Evolutionary conservation across 2,888 invertebrate species (phyloP), one percentile per base, ranked within the genome.

Genomic region (Nephrotoma guestfalica): DNA sequence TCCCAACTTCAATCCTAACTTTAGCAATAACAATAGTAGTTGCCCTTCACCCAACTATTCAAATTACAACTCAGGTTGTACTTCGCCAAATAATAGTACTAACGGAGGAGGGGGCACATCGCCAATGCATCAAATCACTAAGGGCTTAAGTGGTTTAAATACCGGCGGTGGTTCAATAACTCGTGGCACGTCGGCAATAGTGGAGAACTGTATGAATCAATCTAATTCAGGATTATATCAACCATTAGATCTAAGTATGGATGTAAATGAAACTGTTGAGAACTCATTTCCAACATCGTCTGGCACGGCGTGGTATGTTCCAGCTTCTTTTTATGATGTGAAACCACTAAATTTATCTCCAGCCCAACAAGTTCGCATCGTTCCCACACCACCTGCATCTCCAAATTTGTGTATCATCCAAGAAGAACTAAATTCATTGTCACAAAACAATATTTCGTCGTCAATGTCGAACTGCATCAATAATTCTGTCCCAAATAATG

Each of bases 141-240:
- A 91, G 92, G 96, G 96, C 9, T 93, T 96, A 5, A 96, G 96
- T 89, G 95, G 94, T 71, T 91, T 96, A 15, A 95, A 95, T 89
- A 96, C 96, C 0, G 94, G 94, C 87, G 92, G 93, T 30, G 94
- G 96, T 0, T 96, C 96, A 4, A 96, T 96, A 86, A 94, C 94
- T 0, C 93, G 94, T 88, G 95, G 96, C 6, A 96, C 96, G 0
- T 96, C 96, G 0, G 91, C 91, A 0, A 90, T 91, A 30, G 89
- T 90, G 87, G 91, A 91, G 88, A 89, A 57, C 47, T 88, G 47
- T 90, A 89, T n/a, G 30, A 51, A 41, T 71, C 86, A 11, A 41
- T 15, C 83, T 18, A 40, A 45, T 13, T 86, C 87, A n/a, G 88
- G 88, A 86, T 88, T 89, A 2, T 90, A 90, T 87, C 91, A 91